A percentile compares a stretch with the other conserved stretches of the same genome.
These are phyloP conservation scores for Silurus aristotelis DNA, from an alignment of 2,797 vertebrate genomes.

Conservation along the genomic window DNA sequence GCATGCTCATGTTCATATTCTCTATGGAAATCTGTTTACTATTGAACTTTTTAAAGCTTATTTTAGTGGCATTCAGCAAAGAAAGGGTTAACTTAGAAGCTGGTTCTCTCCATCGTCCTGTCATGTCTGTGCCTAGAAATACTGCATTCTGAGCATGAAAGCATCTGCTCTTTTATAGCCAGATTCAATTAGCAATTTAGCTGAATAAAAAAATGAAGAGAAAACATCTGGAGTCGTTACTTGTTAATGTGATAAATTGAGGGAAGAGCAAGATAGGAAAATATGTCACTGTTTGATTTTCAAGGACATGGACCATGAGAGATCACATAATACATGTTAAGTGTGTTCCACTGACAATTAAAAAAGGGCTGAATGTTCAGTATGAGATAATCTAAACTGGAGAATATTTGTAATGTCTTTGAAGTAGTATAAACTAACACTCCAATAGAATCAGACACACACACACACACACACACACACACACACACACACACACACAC, in stretches of 20 bases:
- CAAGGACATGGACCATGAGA: conserved; percentile 66
- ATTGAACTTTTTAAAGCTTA: background rate
- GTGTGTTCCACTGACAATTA: conserved; percentile 60
- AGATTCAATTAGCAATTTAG: conserved; percentile 64
- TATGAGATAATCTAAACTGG: background rate
- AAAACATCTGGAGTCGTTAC: conserved; percentile 63
- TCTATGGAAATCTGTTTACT: background rate
- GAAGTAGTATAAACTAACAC: background rate
- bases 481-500: conserved; percentile 8
- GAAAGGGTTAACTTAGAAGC: conserved; percentile 48
- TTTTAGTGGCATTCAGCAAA: background rate
- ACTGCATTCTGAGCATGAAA: conserved; percentile 52
- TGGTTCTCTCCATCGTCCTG: conserved; percentile 36
- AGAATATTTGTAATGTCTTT: conserved; percentile 9
- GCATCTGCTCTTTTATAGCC: conserved; percentile 63
- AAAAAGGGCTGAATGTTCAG: background rate
- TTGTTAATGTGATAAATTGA: conserved; percentile 58
- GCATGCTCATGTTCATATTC: background rate
- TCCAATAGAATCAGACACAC: background rate
- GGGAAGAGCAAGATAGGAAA: conserved; percentile 63
- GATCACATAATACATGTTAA: conserved; percentile 71
- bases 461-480: conserved; percentile 2
- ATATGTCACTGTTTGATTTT: conserved; percentile 65
- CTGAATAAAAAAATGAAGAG: conserved; percentile 51
- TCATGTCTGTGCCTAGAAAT: conserved; percentile 46